phyloP scores from a whole-genome alignment of 2,888 invertebrate genomes.

The Siphonodentalium dalli region DNA sequence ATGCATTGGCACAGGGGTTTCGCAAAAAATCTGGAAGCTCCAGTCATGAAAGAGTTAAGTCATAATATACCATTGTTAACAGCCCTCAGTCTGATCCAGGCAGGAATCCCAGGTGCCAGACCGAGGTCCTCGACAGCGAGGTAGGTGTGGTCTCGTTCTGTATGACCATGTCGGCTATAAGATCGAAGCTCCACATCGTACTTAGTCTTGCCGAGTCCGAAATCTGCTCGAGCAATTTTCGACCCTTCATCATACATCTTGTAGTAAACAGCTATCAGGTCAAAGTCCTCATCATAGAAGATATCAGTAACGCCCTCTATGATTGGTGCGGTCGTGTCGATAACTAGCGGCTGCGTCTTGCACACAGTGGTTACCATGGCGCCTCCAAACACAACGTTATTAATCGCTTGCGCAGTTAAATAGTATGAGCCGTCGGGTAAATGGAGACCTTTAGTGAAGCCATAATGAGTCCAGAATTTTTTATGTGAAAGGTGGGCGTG shows the following conservation, averaged over 20 bases:
- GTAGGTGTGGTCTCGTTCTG: constrained; percentile 32
- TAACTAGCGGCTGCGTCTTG: constrained; percentile 38
- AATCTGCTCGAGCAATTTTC: constrained; percentile 37
- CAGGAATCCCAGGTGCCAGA: constrained; percentile 39
- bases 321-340: constrained; percentile 42
- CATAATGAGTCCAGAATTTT: constrained; percentile 46
- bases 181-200: constrained; percentile 36
- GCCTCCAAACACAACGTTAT: constrained; percentile 39
- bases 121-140: constrained; percentile 39
- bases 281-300: constrained; percentile 45
- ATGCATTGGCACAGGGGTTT: no score
- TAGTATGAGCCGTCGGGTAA: constrained; percentile 44
- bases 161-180: constrained; percentile 33
- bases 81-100: constrained; percentile 43
- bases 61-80: constrained; percentile 38
- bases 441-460: constrained; percentile 36
- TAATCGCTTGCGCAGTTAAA: constrained; percentile 42
- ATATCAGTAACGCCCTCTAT: constrained; percentile 34
- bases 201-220: constrained; percentile 43
- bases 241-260: constrained; percentile 34
- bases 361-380: constrained; percentile 47
- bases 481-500: constrained; percentile 35
- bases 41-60: no score
- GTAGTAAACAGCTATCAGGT: constrained; percentile 40
- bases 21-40: no score